Percentiles rank a stretch among this genome's conserved stretches.
These are phyloP conservation scores for Nipponia nippon DNA, from an alignment of 2,113 vertebrate genomes.

Conservation along the genomic window DNA sequence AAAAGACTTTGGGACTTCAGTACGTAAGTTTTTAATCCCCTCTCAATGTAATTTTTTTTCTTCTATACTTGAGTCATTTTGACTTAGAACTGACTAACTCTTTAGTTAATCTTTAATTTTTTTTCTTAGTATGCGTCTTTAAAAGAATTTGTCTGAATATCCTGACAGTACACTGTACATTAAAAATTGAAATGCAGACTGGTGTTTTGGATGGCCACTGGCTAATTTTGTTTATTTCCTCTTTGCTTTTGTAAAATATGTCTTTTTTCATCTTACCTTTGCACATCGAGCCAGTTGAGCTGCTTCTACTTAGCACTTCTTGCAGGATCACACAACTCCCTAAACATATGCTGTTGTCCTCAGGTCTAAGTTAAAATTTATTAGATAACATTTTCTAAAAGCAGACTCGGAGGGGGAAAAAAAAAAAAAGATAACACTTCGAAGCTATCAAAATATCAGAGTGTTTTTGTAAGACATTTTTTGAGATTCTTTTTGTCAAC, in stretches of 20 bases:
- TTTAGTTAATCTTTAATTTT: not conserved
- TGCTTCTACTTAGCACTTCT: not conserved
- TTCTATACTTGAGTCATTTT: not conserved
- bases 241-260: not conserved
- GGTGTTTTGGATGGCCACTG: not conserved
- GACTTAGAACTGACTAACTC: not conserved
- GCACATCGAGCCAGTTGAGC: not conserved
- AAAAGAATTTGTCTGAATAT: not conserved
- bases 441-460: not conserved
- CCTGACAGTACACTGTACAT: not conserved
- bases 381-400: not conserved
- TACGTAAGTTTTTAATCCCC: not conserved
- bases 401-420: not conserved
- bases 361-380: not conserved
- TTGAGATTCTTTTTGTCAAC: not conserved
- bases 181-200: not conserved
- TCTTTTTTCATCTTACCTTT: not conserved
- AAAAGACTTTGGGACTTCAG: not conserved
- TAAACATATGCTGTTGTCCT: not conserved
- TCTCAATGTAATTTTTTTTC: not conserved
- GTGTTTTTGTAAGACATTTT: not conserved
- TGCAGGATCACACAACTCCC: not conserved
- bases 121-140: not conserved
- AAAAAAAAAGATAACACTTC: not conserved
- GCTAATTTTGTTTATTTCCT: not conserved